These are phyloP conservation scores for Mycteria americana DNA, from an alignment of 2,797 vertebrate species.

Conservation along the genomic window DNA sequence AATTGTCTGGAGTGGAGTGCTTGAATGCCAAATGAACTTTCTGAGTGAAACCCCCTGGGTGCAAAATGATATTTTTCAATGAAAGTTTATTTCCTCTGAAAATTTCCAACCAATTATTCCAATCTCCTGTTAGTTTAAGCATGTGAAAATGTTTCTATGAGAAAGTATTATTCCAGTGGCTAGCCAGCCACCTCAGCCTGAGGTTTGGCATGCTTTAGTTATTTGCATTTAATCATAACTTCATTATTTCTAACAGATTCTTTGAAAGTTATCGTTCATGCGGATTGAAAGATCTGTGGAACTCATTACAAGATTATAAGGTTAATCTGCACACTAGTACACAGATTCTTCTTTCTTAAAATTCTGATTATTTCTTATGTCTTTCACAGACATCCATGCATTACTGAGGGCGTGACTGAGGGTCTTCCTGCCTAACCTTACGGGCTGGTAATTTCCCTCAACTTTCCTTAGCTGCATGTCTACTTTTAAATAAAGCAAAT, in stretches of 20 bases:
- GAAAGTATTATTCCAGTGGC: background rate
- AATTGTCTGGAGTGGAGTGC: background rate
- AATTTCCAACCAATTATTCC: background rate
- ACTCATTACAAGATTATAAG: background rate
- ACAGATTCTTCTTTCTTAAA: conserved; percentile 1
- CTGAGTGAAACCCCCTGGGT: background rate
- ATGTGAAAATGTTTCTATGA: background rate
- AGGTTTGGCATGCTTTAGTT: background rate
- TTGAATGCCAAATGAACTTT: background rate
- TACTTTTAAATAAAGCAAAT: background rate
- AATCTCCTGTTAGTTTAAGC: background rate
- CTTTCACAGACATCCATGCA: background rate
- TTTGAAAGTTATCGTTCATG: background rate
- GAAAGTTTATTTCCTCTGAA: conserved; percentile 19
- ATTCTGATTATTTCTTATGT: background rate
- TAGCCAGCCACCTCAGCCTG: background rate
- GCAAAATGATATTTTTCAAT: background rate
- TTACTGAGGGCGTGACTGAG: background rate
- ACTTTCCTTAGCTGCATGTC: background rate
- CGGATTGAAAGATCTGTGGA: background rate
- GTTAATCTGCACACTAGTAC: background rate
- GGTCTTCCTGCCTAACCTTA: background rate
- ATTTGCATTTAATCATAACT: conserved; percentile 11
- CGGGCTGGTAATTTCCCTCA: background rate
- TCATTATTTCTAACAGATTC: background rate